These are phyloP conservation scores for Tyria jacobaeae DNA, from an alignment of 2,888 invertebrate species.

Conservation along the genomic window DNA sequence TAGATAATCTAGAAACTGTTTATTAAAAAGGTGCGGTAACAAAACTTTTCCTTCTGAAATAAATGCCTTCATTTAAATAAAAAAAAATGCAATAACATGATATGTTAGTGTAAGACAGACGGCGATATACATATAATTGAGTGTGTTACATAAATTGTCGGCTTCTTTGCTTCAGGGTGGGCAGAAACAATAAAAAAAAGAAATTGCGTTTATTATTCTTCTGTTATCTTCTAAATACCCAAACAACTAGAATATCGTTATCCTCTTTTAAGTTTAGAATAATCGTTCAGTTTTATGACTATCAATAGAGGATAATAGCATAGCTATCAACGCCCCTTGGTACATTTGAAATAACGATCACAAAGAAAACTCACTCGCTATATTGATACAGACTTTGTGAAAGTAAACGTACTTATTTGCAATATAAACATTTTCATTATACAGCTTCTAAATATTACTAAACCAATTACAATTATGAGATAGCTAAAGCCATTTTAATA, in stretches of 20 bases:
- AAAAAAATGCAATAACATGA: too few relatives aligned
- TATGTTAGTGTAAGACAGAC: too few relatives aligned
- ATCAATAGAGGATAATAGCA: slow-evolving; percentile 4
- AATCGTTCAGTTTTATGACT: slow-evolving; percentile 8
- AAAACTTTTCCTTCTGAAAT: too few relatives aligned
- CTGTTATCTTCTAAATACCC: not conserved
- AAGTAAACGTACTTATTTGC: not conserved
- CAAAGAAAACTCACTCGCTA: not conserved
- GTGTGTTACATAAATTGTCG: too few relatives aligned
- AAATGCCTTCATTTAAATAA: too few relatives aligned
- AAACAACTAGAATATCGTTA: not conserved
- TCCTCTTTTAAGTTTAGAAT: not conserved
- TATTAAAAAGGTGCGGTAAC: too few relatives aligned
- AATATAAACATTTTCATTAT: not conserved
- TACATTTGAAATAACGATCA: slow-evolving; percentile 10
- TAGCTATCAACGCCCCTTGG: slow-evolving; percentile 2
- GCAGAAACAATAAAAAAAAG: not conserved
- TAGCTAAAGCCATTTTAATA: not conserved
- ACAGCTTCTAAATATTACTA: not conserved
- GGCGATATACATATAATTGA: not conserved
- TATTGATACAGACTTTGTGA: not conserved
- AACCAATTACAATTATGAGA: not conserved
- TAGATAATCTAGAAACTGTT: too few relatives aligned
- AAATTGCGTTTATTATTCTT: not conserved
- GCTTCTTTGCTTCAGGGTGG: too few relatives aligned